phyloP scores from a whole-genome alignment of 2,888 invertebrate species.

The Clistopyga incitator region DNA sequence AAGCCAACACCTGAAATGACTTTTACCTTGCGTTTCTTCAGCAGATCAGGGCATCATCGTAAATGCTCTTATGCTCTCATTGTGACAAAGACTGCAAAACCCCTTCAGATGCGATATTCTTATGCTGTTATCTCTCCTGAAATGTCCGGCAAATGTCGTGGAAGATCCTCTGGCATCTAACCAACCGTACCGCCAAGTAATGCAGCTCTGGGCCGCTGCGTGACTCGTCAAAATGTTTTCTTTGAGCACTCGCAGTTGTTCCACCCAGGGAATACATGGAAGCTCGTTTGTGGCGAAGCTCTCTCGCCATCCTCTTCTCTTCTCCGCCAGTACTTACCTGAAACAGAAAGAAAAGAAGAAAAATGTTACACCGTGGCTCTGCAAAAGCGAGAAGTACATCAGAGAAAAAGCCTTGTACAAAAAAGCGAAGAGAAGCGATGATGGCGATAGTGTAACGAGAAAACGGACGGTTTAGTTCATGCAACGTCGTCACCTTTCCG shows the following conservation, averaged over 20 bases:
- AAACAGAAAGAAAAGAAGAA: constrained; percentile 66
- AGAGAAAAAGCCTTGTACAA: constrained; percentile 53
- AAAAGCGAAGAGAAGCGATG: constrained; percentile 44
- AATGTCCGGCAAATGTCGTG: too few relatives aligned
- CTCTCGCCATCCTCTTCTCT: constrained; percentile 17
- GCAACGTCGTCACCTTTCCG: constrained; percentile 34
- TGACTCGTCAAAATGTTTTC: constrained; percentile 45
- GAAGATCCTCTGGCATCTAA: too few relatives aligned
- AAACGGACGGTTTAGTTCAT: constrained; percentile 24
- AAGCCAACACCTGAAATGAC: too few relatives aligned
- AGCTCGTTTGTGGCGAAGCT: constrained; percentile 26
- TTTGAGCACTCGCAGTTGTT: constrained; percentile 62
- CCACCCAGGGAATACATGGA: constrained; percentile 38
- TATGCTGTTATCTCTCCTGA: too few relatives aligned
- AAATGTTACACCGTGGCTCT: constrained; percentile 28
- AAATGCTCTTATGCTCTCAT: too few relatives aligned
- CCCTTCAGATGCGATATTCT: too few relatives aligned
- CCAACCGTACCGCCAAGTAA: too few relatives aligned
- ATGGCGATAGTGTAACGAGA: constrained; percentile 37
- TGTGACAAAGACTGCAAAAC: too few relatives aligned
- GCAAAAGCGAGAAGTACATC: constrained; percentile 62
- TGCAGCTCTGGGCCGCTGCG: too few relatives aligned
- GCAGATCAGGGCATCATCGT: too few relatives aligned
- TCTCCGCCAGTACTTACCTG: constrained; percentile 73
- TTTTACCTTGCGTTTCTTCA: too few relatives aligned